phyloP scores from a whole-genome alignment of 2,797 vertebrate species.

The Cercopithecus diana region DNA sequence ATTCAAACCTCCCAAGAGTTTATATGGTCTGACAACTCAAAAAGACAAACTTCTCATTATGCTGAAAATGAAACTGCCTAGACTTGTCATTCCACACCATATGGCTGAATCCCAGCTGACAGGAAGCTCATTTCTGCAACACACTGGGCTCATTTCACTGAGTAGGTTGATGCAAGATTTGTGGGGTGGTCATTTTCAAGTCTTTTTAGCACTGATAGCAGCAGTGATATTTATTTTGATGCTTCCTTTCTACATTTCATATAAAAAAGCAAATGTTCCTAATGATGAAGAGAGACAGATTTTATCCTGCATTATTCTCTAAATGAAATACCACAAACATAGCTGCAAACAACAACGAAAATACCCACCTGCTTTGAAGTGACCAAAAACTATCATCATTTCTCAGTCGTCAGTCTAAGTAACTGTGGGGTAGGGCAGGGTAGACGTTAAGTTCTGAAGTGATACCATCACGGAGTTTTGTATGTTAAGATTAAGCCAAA shows the following conservation, averaged over 20 bases:
- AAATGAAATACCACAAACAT: neutral
- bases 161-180: neutral
- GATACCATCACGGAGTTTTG: neutral
- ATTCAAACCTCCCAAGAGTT: neutral
- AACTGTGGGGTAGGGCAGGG: neutral
- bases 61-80: slow-evolving; percentile 35
- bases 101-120: slow-evolving; percentile 56
- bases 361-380: neutral
- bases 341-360: neutral
- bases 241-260: neutral
- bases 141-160: neutral
- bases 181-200: slow-evolving; percentile 46
- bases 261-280: slow-evolving; percentile 38
- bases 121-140: slow-evolving; percentile 57
- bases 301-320: neutral
- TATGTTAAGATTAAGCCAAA: neutral
- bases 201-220: neutral
- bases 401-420: neutral
- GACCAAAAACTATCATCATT: neutral
- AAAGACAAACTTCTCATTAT: slow-evolving; percentile 64
- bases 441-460: neutral
- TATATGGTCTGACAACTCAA: neutral
- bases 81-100: slow-evolving; percentile 38
- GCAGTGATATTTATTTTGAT: neutral
- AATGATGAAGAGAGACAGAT: slow-evolving; percentile 3